phyloP scores from a whole-genome alignment of 1,140 invertebrate species.

The Maconellicoccus hirsutus region DNA sequence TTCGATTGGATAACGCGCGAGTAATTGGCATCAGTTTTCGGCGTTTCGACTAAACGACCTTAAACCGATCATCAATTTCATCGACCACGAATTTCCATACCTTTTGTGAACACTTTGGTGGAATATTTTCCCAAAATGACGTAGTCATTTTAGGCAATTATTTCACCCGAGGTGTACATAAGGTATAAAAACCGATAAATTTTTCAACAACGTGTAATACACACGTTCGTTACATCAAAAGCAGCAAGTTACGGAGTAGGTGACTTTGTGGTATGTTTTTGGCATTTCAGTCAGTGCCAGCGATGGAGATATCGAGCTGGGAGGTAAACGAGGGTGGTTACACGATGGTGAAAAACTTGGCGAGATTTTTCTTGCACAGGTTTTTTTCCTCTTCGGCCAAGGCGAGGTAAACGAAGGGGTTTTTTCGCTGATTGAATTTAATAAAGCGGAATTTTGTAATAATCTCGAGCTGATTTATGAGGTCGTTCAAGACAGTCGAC shows the following conservation, averaged over 20 bases:
- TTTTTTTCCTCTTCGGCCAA: not conserved
- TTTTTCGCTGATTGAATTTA: conserved; percentile 4
- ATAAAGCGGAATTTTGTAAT: not conserved
- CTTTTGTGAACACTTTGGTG: no score
- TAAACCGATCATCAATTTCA: no score
- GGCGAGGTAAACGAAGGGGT: not conserved
- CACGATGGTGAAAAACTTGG: not conserved
- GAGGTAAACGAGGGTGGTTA: not conserved
- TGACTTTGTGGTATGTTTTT: not conserved
- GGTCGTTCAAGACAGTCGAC: not conserved
- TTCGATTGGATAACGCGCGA: not conserved
- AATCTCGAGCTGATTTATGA: not conserved
- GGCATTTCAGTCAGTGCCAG: not conserved
- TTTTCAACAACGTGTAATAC: not conserved
- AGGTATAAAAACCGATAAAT: no score
- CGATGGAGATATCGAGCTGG: not conserved
- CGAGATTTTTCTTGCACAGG: not conserved
- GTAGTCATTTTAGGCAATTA: no score
- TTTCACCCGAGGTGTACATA: no score
- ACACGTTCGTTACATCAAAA: not conserved
- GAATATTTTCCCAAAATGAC: no score
- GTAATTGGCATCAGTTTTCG: not conserved
- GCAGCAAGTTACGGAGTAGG: not conserved
- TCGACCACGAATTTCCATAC: no score
- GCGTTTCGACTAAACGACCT: not conserved